phyloP scores from a whole-genome alignment of 2,113 vertebrate genomes.

The Seriola rivoliana region DNA sequence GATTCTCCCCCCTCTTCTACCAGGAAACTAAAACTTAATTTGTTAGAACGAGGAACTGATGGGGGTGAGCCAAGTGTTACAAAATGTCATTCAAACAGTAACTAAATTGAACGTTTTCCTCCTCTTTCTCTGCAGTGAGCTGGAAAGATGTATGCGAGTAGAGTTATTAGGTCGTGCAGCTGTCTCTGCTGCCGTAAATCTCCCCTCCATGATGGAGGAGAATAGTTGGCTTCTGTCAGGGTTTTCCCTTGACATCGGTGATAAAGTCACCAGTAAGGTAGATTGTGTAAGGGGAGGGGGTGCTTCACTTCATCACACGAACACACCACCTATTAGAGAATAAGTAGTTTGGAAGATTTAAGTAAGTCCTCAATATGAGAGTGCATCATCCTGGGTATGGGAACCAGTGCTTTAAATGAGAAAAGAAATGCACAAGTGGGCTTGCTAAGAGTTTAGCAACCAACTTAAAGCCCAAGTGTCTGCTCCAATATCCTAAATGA shows the following conservation, averaged over 20 bases:
- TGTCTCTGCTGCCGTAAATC: slow-evolving; percentile 39
- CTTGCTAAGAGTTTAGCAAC: slow-evolving; percentile 18
- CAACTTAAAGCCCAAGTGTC: slow-evolving; percentile 36
- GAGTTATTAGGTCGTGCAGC: slow-evolving; percentile 15
- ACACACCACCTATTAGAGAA: not conserved
- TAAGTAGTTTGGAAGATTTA: too few species aligned
- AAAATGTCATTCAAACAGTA: not conserved
- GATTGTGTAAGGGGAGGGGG: not conserved
- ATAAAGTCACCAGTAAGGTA: not conserved
- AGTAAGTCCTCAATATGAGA: not conserved
- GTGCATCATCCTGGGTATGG: not conserved
- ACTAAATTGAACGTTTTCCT: not conserved
- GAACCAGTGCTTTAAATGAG: slow-evolving; percentile 6
- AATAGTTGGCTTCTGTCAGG: slow-evolving; percentile 12
- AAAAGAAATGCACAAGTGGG: slow-evolving; percentile 10
- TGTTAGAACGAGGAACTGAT: not conserved
- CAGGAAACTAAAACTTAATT: not conserved
- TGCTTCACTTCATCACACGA: not conserved
- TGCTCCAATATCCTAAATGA: slow-evolving; percentile 48
- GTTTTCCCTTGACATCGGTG: not conserved
- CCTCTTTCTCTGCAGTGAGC: not conserved
- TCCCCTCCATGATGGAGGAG: slow-evolving; percentile 21
- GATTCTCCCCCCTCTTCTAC: not conserved
- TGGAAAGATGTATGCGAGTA: not conserved
- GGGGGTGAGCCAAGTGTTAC: not conserved